Evolutionary conservation across 2,113 vertebrate species (phyloP), one percentile per base, ranked within the genome.

Genomic region (Anhinga anhinga): DNA sequence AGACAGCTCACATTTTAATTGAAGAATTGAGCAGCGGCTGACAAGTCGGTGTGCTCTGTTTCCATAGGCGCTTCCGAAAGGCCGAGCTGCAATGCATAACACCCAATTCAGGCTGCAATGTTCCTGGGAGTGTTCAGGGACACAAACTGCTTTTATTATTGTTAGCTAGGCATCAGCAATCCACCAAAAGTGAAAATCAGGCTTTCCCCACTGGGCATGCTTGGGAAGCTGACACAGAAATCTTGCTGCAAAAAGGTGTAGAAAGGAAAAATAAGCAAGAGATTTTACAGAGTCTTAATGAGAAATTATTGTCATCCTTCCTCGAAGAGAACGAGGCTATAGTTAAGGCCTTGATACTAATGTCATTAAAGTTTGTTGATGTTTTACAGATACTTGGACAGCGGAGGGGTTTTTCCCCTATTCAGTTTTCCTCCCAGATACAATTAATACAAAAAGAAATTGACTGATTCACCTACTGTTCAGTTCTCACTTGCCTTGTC

Each of bases 1-100:
- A 94, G 90, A 91, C 82, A 93, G 87, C 78, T 96, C 95, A 92
- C 95, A 90, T 95, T 97, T 97, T 96, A 96, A 97, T 95, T 96
- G 95, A 96, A 95, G 88, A 92, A 96, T 89, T 79, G 86, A 96
- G 73, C 88, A 79, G 82, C 1, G 0, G 63, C 93, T 92, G 77
- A 90, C 74, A 87, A 88, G 78, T 25, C 16, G 3, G 32, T 40
- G 29, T n/a, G 59, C 82, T 88, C 76, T 77, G 44, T 84, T 93
- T 90, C 93, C 10, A 15, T 15, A 67, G 78, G 58, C 1, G 8
- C 59, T 90, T 93, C 87, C 2, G 15, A 88, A 89, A 94, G 69
- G 77, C 77, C 2, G 3, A 91, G 74, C 81, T 93, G 86, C 74
- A 94, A 91, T 78, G 87, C 77, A 71, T 62, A 92, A 93, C 58